A percentile compares a stretch with the other conserved stretches of the same genome.
Conservation (phyloP, 2,113 vertebrate genomes). For the Campylomormyrus tamandua region DNA sequence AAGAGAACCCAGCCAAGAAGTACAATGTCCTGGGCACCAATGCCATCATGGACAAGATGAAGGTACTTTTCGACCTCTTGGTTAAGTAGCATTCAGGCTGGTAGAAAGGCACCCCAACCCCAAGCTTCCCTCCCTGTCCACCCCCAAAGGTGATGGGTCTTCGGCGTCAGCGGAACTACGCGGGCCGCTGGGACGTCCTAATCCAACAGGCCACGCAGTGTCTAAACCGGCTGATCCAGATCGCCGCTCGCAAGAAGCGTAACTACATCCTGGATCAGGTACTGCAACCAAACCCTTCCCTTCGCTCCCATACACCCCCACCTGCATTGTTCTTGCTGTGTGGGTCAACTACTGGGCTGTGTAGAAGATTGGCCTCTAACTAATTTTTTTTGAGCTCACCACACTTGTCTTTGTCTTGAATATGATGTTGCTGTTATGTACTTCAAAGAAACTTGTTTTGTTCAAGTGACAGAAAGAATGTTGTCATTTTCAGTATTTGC, state of each 20-base stretch:
- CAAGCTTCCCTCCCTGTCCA: neutral
- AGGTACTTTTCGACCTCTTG: slow-evolving; percentile 42
- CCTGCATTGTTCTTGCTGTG: slow-evolving; percentile 2
- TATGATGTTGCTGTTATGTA: slow-evolving; percentile 22
- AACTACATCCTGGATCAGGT: slow-evolving; percentile 83
- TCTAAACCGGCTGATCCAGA: slow-evolving; percentile 77
- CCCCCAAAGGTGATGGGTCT: slow-evolving; percentile 64
- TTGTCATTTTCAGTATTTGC: slow-evolving; percentile 20
- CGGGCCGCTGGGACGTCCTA: slow-evolving; percentile 74
- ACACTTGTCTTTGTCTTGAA: slow-evolving; percentile 24
- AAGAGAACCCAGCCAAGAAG: slow-evolving; percentile 67
- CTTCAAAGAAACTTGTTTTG: slow-evolving; percentile 20
- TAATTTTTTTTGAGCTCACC: slow-evolving; percentile 13
- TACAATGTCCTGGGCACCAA: slow-evolving; percentile 77
- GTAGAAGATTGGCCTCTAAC: slow-evolving; percentile 12
- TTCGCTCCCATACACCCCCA: neutral
- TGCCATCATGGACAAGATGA: slow-evolving; percentile 80
- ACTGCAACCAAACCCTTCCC: neutral
- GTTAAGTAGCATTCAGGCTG: neutral
- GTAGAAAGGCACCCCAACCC: too few relatives aligned
- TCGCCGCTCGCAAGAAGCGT: slow-evolving; percentile 72
- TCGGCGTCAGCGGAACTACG: slow-evolving; percentile 71
- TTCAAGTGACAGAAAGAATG: slow-evolving; percentile 23
- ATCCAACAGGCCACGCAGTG: slow-evolving; percentile 78
- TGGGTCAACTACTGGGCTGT: slow-evolving; percentile 11